Conservation (phyloP, 1,140 invertebrate species). For the Vollenhovia emeryi region DNA sequence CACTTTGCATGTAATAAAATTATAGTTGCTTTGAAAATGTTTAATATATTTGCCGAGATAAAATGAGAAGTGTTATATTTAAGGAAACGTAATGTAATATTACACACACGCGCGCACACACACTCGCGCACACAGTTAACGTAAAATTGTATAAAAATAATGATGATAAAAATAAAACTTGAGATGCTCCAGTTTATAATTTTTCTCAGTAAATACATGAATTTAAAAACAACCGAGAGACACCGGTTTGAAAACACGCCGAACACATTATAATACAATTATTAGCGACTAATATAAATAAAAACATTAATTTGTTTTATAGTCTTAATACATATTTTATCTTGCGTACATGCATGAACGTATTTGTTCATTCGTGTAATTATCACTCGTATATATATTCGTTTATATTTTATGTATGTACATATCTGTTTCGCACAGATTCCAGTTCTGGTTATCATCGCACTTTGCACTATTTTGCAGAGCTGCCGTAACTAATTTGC, state of each 20-base stretch:
- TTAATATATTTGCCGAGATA: constrained; percentile 30
- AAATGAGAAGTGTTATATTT: constrained; percentile 7
- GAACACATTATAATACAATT: constrained; percentile 50
- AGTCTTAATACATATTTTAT: not conserved
- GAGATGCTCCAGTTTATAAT: not conserved
- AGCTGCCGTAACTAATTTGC: not conserved
- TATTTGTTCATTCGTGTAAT: constrained; percentile 13
- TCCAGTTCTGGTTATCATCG: not conserved
- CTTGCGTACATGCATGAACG: not conserved
- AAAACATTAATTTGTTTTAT: constrained; percentile 22
- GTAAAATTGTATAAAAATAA: constrained; percentile 25
- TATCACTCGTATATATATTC: constrained; percentile 1
- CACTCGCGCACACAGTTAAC: not conserved
- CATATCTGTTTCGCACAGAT: constrained; percentile 22
- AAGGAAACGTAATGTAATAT: constrained; percentile 26
- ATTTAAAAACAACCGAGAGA: constrained; percentile 2
- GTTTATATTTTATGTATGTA: constrained; percentile 44
- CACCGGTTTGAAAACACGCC: constrained; percentile 1
- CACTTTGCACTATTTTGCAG: not conserved
- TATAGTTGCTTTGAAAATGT: constrained; percentile 40
- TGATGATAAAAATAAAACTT: constrained; percentile 6
- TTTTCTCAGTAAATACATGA: not conserved
- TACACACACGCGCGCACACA: not conserved
- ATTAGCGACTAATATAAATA: constrained; percentile 10
- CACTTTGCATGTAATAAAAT: constrained; percentile 45